A percentile compares a stretch with the other conserved stretches of the same genome.
Conservation (phyloP, 2,888 invertebrate genomes). For the Theristus sp. region DNA sequence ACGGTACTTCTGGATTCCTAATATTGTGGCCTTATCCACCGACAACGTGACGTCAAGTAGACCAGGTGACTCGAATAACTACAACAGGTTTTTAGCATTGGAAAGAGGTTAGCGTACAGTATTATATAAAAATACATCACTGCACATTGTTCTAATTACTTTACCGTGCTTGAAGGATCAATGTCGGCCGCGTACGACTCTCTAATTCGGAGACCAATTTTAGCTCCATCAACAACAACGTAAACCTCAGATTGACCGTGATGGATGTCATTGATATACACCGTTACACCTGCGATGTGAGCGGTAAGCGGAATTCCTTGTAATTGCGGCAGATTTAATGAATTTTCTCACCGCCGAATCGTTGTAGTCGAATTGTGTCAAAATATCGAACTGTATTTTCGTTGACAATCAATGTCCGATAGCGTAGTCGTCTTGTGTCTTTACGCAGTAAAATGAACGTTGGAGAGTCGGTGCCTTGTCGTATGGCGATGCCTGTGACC, state of each 20-base stretch:
- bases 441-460: conserved; percentile 22
- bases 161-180: conserved; percentile 12
- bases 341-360: conserved; percentile 16
- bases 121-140: too few relatives aligned
- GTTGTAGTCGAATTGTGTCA: conserved; percentile 24
- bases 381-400: conserved; percentile 22
- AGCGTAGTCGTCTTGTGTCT: conserved; percentile 24
- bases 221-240: conserved; percentile 23
- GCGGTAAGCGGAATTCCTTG: background rate
- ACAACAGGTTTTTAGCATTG: too few relatives aligned
- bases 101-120: too few relatives aligned
- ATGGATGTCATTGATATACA: conserved; percentile 26
- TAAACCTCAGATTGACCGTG: conserved; percentile 26
- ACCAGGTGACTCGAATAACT: conserved; percentile 24
- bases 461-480: conserved; percentile 5
- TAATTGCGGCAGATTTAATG: background rate
- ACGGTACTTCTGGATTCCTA: too few relatives aligned
- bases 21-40: background rate
- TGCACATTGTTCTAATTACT: too few relatives aligned
- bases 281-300: conserved; percentile 14
- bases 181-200: conserved; percentile 24
- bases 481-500: conserved; percentile 14
- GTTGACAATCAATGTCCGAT: conserved; percentile 24
- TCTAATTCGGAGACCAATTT: conserved; percentile 21
- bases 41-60: conserved; percentile 21